Evolutionary conservation across 2,113 vertebrate genomes (phyloP).

Genomic region (Macquaria australasica): DNA sequence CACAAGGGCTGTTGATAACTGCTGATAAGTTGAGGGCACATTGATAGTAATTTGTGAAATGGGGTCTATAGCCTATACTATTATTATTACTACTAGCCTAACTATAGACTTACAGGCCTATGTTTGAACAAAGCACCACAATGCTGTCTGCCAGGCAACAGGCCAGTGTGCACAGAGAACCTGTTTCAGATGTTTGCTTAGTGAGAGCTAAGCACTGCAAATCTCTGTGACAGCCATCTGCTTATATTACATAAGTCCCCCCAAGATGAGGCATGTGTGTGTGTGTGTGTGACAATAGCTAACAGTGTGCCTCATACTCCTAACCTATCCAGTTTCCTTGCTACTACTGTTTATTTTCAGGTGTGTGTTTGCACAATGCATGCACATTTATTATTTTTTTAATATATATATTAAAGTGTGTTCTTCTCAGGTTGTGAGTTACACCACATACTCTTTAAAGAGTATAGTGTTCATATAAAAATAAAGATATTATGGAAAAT

Average conservation of each 20-base stretch:
- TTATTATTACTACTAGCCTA: not conserved
- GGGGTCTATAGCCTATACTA: slow-evolving; percentile 21
- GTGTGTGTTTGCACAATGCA: slow-evolving; percentile 69
- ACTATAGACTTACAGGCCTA: slow-evolving; percentile 2
- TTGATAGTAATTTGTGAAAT: slow-evolving; percentile 20
- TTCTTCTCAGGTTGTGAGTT: slow-evolving; percentile 59
- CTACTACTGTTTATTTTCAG: slow-evolving; percentile 58
- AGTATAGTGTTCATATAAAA: slow-evolving; percentile 78
- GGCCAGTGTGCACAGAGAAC: slow-evolving; percentile 64
- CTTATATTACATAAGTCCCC: slow-evolving; percentile 67
- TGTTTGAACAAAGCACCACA: slow-evolving; percentile 51
- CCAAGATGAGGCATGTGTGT: slow-evolving; percentile 34
- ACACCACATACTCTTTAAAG: slow-evolving; percentile 60
- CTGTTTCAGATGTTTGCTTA: slow-evolving; percentile 76
- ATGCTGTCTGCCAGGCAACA: slow-evolving; percentile 56
- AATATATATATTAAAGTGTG: slow-evolving; percentile 47
- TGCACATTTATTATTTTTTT: slow-evolving; percentile 67
- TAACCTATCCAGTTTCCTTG: slow-evolving; percentile 52
- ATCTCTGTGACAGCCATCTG: slow-evolving; percentile 74
- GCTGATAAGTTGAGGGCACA: slow-evolving; percentile 20
- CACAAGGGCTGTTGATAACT: not conserved
- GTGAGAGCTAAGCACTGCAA: slow-evolving; percentile 63
- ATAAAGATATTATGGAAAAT: slow-evolving; percentile 82
- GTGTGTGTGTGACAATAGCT: slow-evolving; percentile 42
- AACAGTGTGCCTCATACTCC: slow-evolving; percentile 43